A percentile compares a stretch with the other conserved stretches of the same genome.
phyloP scores from a whole-genome alignment of 2,797 vertebrate genomes.

The Trachurus trachurus region DNA sequence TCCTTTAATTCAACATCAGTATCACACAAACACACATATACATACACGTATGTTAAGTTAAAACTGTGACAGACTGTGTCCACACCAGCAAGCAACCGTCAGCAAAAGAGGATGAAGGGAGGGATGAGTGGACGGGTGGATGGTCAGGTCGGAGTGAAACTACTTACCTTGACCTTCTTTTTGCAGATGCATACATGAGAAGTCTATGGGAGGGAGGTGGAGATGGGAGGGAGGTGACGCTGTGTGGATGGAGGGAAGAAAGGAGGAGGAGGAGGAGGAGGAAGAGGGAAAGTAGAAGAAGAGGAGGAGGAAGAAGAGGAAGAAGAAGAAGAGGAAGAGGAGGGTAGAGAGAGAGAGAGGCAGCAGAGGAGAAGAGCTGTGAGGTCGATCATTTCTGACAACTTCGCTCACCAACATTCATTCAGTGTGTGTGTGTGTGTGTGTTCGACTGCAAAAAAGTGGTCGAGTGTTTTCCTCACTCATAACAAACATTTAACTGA shows the following conservation, averaged over 20 bases:
- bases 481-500: neutral
- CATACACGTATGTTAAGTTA: neutral
- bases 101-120: neutral
- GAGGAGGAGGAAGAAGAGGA: conserved; percentile 33
- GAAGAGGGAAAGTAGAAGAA: conserved; percentile 15
- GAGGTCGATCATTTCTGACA: conserved; percentile 83
- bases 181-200: conserved; percentile 99
- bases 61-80: neutral
- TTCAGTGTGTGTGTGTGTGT: conserved; percentile 11
- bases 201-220: conserved; percentile 98
- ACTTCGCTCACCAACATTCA: conserved; percentile 47
- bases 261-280: conserved; percentile 51
- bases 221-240: conserved; percentile 93
- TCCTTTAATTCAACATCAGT: neutral
- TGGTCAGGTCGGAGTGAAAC: conserved; percentile 81
- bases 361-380: conserved; percentile 90
- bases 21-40: neutral
- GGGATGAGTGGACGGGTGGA: conserved; percentile 12
- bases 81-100: neutral
- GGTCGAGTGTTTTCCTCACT: conserved; percentile 1
- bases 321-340: neutral
- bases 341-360: conserved; percentile 59
- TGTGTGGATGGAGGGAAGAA: conserved; percentile 68
- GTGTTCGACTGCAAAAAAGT: conserved; percentile 1
- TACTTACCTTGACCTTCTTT: conserved; percentile 97